Conservation (phyloP, 1,140 invertebrate genomes). For the Hyphantria cunea region DNA sequence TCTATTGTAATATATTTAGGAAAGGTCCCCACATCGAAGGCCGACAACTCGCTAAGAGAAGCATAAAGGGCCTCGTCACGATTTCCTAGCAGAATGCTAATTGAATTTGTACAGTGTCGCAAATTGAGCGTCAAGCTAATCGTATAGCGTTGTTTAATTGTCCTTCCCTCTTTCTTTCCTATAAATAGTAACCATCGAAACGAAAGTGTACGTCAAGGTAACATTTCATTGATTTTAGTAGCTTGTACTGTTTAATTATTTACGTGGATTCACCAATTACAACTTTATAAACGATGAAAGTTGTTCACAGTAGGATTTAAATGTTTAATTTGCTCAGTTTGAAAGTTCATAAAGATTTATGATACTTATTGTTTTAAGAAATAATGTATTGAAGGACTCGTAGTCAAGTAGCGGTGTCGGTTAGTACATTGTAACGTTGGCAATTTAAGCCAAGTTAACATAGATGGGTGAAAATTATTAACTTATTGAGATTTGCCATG, state of each 20-base stretch:
- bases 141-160: background rate
- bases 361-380: no score
- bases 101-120: constrained; percentile 51
- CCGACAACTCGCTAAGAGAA: constrained; percentile 36
- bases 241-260: constrained; percentile 9
- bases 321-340: no score
- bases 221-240: constrained; percentile 7
- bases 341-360: no score
- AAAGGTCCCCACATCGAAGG: constrained; percentile 29
- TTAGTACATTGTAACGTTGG: no score
- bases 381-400: no score
- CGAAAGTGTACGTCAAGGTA: no score
- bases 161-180: background rate
- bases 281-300: no score
- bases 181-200: background rate
- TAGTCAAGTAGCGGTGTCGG: no score
- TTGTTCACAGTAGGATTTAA: no score
- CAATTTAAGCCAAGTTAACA: no score
- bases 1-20: constrained; percentile 9
- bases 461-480: no score
- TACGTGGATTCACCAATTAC: background rate
- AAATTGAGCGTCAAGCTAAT: constrained; percentile 39
- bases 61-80: constrained; percentile 43
- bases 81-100: constrained; percentile 50
- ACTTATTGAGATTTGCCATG: no score